Conservation (phyloP, 2,888 invertebrate species). For the Galerucella pusilla region DNA sequence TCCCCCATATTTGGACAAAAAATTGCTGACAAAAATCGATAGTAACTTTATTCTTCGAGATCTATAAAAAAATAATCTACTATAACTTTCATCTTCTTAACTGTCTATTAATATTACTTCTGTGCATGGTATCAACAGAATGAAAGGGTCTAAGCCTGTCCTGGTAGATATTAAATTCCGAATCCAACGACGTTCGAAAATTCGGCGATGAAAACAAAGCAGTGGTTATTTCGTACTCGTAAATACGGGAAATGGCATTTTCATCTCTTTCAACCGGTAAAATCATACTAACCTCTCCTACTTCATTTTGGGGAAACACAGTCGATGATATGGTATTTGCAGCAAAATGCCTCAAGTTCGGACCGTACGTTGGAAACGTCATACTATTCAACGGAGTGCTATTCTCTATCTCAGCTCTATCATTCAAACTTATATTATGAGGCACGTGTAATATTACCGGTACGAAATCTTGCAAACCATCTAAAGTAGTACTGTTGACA, state of each 20-base stretch:
- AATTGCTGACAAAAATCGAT: no score
- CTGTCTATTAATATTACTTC: not conserved
- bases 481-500: not conserved
- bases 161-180: not conserved
- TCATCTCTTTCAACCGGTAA: not conserved
- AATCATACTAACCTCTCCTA: not conserved
- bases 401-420: conserved; percentile 7
- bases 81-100: not conserved
- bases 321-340: not conserved
- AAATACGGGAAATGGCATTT: not conserved
- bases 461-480: not conserved
- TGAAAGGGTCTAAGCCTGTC: conserved; percentile 1
- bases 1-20: no score
- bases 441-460: not conserved
- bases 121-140: not conserved
- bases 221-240: conserved; percentile 14
- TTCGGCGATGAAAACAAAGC: not conserved
- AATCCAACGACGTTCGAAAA: not conserved
- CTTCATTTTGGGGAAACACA: not conserved
- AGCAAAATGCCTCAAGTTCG: not conserved
- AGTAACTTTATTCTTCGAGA: no score
- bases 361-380: not conserved
- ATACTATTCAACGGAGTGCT: not conserved
- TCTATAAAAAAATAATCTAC: no score
- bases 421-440: not conserved